A percentile compares a stretch with the other conserved stretches of the same genome.
phyloP scores from a whole-genome alignment of 2,888 invertebrate species.

The Drosophila limbata region DNA sequence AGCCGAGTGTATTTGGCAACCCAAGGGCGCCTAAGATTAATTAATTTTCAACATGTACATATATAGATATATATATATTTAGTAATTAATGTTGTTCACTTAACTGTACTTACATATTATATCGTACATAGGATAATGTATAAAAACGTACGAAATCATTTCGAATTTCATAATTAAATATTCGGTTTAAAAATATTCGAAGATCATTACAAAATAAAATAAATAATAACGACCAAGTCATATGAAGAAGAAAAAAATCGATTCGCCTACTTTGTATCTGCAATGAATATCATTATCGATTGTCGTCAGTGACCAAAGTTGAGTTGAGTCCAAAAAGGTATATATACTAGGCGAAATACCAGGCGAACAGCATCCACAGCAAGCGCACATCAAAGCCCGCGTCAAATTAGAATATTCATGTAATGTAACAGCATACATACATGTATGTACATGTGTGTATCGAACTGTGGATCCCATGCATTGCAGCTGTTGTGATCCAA shows the following conservation, averaged over 20 bases:
- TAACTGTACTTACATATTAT: constrained; percentile 6
- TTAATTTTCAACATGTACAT: constrained; percentile 39
- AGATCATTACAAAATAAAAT: constrained; percentile 17
- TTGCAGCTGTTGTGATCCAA: not conserved
- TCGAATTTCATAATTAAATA: constrained; percentile 24
- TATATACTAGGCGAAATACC: not conserved
- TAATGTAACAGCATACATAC: not conserved
- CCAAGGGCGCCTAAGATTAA: constrained; percentile 22
- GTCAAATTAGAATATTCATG: not conserved
- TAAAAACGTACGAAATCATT: constrained; percentile 19
- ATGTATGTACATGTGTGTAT: not conserved
- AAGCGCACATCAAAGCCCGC: not conserved
- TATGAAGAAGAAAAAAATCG: constrained; percentile 43
- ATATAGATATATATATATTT: constrained; percentile 24
- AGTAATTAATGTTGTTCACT: constrained; percentile 6
- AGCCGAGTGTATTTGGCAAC: constrained; percentile 9
- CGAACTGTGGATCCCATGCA: not conserved
- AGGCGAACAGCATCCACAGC: constrained; percentile 2
- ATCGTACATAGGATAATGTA: constrained; percentile 18
- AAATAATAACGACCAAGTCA: constrained; percentile 67
- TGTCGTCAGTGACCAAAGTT: not conserved
- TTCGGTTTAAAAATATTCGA: constrained; percentile 14
- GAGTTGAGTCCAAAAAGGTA: too few species aligned
- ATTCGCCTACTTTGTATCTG: not conserved
- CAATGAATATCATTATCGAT: not conserved